phyloP scores from a whole-genome alignment of 1,140 invertebrate species.

The Drosophila leontia region DNA sequence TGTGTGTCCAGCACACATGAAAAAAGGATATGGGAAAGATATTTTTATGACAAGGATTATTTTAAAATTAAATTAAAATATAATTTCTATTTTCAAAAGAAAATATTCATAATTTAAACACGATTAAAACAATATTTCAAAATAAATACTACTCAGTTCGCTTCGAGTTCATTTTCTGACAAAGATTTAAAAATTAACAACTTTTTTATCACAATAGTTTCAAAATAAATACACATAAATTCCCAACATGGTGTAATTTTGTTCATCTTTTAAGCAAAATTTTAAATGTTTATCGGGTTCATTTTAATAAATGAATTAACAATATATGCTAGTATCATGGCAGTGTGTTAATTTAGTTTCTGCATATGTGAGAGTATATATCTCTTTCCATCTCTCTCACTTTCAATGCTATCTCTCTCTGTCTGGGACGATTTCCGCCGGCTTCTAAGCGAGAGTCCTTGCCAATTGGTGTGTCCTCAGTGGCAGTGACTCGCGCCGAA shows the following conservation, averaged over 20 bases:
- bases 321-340: not conserved
- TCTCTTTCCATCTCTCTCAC: not conserved
- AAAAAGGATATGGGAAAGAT: not conserved
- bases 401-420: conserved; percentile 37
- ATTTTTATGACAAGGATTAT: not conserved
- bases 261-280: not conserved
- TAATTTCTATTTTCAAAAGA: not conserved
- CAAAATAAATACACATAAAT: not conserved
- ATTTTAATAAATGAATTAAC: not conserved
- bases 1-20: too few relatives aligned
- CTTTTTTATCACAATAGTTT: too few relatives aligned
- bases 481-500: conserved; percentile 19
- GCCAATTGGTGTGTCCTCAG: conserved; percentile 47
- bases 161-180: too few relatives aligned
- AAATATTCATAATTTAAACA: not conserved
- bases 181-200: too few relatives aligned
- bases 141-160: too few relatives aligned
- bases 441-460: conserved; percentile 58
- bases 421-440: conserved; percentile 60
- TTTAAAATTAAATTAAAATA: not conserved
- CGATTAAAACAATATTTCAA: not conserved
- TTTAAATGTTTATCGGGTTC: accelerated
- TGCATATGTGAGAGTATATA: conserved; percentile 29
- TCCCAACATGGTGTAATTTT: not conserved
- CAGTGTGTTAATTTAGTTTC: conserved; percentile 16